Evolutionary conservation across 2,113 vertebrate genomes (phyloP).

Genomic region (Nematolebias whitei): DNA sequence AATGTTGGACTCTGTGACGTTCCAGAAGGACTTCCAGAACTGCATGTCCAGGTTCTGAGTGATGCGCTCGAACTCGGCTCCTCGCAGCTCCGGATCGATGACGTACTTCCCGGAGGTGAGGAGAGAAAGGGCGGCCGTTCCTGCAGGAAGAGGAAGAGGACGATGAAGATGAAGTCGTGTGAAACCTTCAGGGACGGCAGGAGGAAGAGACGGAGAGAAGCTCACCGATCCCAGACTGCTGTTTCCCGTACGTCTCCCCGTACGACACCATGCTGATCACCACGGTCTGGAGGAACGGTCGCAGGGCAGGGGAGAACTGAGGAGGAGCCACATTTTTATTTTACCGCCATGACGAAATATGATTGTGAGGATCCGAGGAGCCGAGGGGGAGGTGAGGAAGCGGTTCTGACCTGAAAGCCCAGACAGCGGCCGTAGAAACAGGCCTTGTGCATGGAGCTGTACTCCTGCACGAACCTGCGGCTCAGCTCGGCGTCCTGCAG

Average conservation of each 20-base stretch:
- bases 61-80: constrained; percentile 87
- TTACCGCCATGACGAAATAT: too few species aligned
- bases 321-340: too few species aligned
- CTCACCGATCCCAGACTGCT: constrained; percentile 85
- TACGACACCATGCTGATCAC: constrained; percentile 90
- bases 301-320: constrained; percentile 86
- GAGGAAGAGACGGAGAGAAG: neutral
- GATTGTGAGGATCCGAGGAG: too few species aligned
- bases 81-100: constrained; percentile 88
- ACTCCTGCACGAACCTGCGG: constrained; percentile 83
- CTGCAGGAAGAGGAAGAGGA: constrained; percentile 57
- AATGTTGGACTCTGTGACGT: constrained; percentile 88
- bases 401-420: constrained; percentile 87
- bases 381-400: neutral
- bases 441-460: constrained; percentile 89
- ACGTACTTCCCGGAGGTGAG: constrained; percentile 89
- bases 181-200: neutral
- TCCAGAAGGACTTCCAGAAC: constrained; percentile 95
- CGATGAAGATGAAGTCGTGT: neutral
- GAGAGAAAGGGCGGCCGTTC: constrained; percentile 87
- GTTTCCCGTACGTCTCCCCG: constrained; percentile 87
- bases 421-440: constrained; percentile 93
- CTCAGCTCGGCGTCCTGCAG: constrained; percentile 76
- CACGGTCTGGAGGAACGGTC: constrained; percentile 89
- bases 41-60: constrained; percentile 89